A percentile compares a stretch with the other conserved stretches of the same genome.
These are phyloP conservation scores for Ochotona curzoniae DNA, from an alignment of 2,113 vertebrate species.

Conservation along the genomic window DNA sequence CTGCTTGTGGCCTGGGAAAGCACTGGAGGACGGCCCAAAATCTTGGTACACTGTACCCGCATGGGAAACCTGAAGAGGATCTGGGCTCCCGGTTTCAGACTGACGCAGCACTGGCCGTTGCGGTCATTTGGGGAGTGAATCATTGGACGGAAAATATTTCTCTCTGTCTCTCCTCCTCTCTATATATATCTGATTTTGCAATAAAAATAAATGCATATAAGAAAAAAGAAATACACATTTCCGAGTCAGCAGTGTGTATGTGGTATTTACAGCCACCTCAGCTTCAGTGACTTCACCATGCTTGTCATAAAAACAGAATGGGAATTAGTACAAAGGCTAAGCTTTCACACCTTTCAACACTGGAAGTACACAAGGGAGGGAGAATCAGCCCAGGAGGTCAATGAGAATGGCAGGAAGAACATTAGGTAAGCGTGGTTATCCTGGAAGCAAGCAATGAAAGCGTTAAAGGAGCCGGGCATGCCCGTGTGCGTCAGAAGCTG, in stretches of 20 bases:
- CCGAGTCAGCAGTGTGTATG: not conserved
- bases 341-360: not conserved
- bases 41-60: too few species aligned
- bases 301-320: not conserved
- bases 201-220: too few species aligned
- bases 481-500: not conserved
- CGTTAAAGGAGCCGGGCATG: not conserved
- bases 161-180: too few species aligned
- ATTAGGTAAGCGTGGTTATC: not conserved
- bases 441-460: not conserved
- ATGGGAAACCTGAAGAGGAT: too few species aligned
- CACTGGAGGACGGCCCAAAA: too few species aligned
- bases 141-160: too few species aligned
- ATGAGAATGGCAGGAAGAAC: not conserved
- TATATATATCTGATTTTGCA: too few species aligned
- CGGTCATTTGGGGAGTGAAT: too few species aligned
- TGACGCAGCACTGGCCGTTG: too few species aligned
- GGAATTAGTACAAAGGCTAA: not conserved
- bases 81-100: too few species aligned
- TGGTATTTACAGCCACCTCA: not conserved
- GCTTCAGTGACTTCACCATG: not conserved
- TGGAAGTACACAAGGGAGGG: not conserved
- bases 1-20: too few species aligned
- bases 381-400: not conserved
- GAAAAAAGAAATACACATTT: not conserved